These are phyloP conservation scores for Bombyx mandarina DNA, from an alignment of 1,140 invertebrate species.

Conservation along the genomic window DNA sequence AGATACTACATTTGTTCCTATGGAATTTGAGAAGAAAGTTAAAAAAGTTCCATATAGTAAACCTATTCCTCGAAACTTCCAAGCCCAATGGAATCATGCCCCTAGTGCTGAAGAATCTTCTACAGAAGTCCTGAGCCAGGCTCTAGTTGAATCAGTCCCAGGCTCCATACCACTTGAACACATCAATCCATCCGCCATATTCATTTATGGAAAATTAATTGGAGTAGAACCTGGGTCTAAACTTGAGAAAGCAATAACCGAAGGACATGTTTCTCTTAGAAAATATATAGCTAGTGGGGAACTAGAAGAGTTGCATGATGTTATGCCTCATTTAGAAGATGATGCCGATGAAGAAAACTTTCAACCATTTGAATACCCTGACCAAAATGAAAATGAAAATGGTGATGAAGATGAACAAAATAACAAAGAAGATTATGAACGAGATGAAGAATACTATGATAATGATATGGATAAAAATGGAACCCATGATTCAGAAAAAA, in stretches of 20 bases:
- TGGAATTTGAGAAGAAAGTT: constrained; percentile 78
- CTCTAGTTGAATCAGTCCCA: constrained; percentile 78
- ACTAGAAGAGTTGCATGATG: constrained; percentile 82
- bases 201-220: constrained; percentile 85
- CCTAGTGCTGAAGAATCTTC: constrained; percentile 73
- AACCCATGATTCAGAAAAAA: constrained; percentile 30
- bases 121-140: constrained; percentile 76
- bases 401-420: constrained; percentile 29
- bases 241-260: constrained; percentile 79
- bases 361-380: constrained; percentile 58
- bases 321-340: constrained; percentile 76
- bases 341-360: constrained; percentile 71
- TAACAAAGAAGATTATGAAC: constrained; percentile 32
- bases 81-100: constrained; percentile 93
- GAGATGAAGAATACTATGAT: constrained; percentile 41
- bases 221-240: constrained; percentile 81
- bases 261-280: constrained; percentile 82
- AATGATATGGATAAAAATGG: constrained; percentile 40
- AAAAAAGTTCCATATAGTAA: constrained; percentile 94
- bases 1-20: constrained; percentile 74
- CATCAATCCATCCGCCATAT: constrained; percentile 82
- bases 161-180: constrained; percentile 79
- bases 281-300: constrained; percentile 83
- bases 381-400: constrained; percentile 32
- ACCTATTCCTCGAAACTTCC: constrained; percentile 95